Percentiles rank a stretch among this genome's conserved stretches.
Evolutionary conservation across 2,797 vertebrate genomes (phyloP).

Genomic region (Adelosebastes latens): DNA sequence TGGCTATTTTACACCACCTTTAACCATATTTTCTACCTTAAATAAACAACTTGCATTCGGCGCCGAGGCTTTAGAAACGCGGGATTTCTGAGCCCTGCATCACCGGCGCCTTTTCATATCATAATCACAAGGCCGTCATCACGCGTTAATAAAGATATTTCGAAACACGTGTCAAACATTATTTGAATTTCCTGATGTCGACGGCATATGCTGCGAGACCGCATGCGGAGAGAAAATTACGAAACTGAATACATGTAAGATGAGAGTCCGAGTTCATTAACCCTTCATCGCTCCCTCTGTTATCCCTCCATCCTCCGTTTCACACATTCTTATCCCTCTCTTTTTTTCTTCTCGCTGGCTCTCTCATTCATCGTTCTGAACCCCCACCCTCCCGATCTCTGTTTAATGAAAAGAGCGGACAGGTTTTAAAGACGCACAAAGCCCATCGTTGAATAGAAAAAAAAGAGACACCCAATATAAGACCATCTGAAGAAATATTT

Average conservation of each 20-base stretch:
- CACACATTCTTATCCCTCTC: slow-evolving; percentile 32
- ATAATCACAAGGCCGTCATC: slow-evolving; percentile 11
- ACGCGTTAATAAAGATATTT: slow-evolving; percentile 38
- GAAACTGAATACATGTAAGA: slow-evolving; percentile 55
- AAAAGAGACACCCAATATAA: slow-evolving; percentile 40
- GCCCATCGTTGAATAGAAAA: slow-evolving; percentile 39
- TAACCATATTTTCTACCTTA: slow-evolving; percentile 28
- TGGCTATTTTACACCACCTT: slow-evolving; percentile 39
- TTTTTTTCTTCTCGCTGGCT: slow-evolving; percentile 17
- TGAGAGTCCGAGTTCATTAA: slow-evolving; percentile 64
- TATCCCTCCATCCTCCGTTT: slow-evolving; percentile 71
- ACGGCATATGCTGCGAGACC: slow-evolving; percentile 6
- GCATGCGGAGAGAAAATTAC: slow-evolving; percentile 59
- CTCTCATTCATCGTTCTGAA: slow-evolving; percentile 25
- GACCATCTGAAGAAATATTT: slow-evolving; percentile 70
- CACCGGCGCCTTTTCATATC: slow-evolving; percentile 14
- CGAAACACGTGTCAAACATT: slow-evolving; percentile 11
- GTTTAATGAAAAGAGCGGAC: slow-evolving; percentile 35
- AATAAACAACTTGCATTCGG: slow-evolving; percentile 14
- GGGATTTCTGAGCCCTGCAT: neutral
- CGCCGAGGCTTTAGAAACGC: neutral
- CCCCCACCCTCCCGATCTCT: slow-evolving; percentile 9
- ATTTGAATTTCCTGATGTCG: slow-evolving; percentile 16
- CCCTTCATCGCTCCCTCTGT: slow-evolving; percentile 41
- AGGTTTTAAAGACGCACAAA: slow-evolving; percentile 58